Evolutionary conservation across 2,888 invertebrate genomes (phyloP), one percentile per base, ranked within the genome.

Genomic region (Sinhomidia bicolor): DNA sequence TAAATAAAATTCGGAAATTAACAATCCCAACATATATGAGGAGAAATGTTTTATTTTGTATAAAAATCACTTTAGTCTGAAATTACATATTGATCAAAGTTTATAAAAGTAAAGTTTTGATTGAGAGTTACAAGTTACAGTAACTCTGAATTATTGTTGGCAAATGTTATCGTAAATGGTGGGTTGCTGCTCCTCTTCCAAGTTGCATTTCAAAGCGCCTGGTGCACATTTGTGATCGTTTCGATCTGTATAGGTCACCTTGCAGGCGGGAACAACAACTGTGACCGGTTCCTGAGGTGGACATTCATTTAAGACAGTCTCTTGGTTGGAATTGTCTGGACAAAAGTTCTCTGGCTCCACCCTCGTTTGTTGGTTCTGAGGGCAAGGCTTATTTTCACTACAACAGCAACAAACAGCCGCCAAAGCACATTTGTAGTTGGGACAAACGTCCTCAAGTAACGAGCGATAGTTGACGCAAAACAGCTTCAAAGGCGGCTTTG

Each of bases 381-480:
- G 90, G 65, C 91, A 91, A 0, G 91, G 89, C 47, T 79, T 65
- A 41, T 83, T 85, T 36, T 89, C 87, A 79, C 85, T 88, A 36
- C 90, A 89, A 41, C 91, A 91, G 74, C 91, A 91, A 44, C 91
- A 91, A 3, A 92, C 88, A 0, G 92, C 83, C 29, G 92, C 91
- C 44, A 92, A 57, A 3, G 92, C 87, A 29, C 92, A 91, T 80
- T 91, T 92, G 54, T 91, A 90, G 60, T 91, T 91, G 0, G 91
- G 92, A 57, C 90, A 90, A 23, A 92, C 91, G 80, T 91, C 91
- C 57, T 92, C 91, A 1, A 92, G 81, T 51, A 92, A 89, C 6
- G 91, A 89, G n/a, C 91, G 89, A 32, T 92, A 92, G 44, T 92
- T 92, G 60, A 92, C 91, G 51, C 91, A 92, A 36, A 91, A 83